Evolutionary conservation across 2,113 vertebrate species (phyloP).

Genomic region (Camelus bactrianus): DNA sequence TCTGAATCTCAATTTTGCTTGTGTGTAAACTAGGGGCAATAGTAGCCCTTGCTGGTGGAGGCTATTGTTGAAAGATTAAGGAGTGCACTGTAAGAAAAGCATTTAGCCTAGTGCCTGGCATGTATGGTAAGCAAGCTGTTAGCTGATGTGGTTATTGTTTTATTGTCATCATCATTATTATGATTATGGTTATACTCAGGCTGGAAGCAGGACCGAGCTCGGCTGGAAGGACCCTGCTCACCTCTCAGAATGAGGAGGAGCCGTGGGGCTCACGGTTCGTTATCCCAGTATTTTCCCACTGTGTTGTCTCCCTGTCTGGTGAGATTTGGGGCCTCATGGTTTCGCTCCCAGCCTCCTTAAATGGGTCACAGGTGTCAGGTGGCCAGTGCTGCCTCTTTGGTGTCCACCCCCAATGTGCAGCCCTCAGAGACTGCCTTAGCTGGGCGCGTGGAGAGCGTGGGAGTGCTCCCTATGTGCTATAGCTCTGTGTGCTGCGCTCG

Average conservation of each 20-base stretch:
- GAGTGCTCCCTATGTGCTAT: neutral
- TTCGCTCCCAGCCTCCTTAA: neutral
- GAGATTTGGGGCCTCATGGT: neutral
- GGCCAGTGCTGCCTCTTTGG: neutral
- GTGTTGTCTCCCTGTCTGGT: neutral
- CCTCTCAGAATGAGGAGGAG: neutral
- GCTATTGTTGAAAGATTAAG: neutral
- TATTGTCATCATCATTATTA: neutral
- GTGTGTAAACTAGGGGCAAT: neutral
- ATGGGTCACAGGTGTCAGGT: neutral
- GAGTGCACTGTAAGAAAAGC: neutral
- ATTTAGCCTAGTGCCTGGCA: neutral
- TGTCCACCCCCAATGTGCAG: neutral
- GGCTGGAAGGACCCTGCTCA: neutral
- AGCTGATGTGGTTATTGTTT: neutral
- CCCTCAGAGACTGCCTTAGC: neutral
- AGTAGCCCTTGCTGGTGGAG: neutral
- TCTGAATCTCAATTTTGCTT: conserved; percentile 17
- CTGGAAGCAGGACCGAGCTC: neutral
- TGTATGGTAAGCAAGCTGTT: neutral
- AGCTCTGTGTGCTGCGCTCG: too few species aligned
- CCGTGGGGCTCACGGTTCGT: rapidly evolving
- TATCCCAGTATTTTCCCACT: neutral
- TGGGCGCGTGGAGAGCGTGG: neutral
- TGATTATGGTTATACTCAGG: neutral